Evolutionary conservation across 2,113 vertebrate species (phyloP).

Genomic region (Trogon surrucura): DNA sequence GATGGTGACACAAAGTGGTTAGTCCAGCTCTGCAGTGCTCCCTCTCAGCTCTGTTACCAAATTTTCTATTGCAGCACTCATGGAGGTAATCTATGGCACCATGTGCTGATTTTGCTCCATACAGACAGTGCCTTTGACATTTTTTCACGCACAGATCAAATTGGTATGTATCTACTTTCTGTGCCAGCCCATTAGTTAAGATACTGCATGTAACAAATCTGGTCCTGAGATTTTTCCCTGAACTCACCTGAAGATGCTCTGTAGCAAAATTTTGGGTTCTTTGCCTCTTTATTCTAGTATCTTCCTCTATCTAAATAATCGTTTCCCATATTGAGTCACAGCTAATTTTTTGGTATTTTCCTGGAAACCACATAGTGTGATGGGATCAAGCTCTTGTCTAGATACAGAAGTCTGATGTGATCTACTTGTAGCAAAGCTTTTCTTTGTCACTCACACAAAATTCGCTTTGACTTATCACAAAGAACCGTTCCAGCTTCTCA

Average conservation of each 20-base stretch:
- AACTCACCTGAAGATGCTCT: not conserved
- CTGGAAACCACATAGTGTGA: not conserved
- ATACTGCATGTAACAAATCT: not conserved
- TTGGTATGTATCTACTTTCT: not conserved
- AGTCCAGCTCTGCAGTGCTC: not conserved
- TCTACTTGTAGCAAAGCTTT: not conserved
- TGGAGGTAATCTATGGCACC: not conserved
- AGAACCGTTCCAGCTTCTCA: not conserved
- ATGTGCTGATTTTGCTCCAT: rapidly evolving
- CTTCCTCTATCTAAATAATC: not conserved
- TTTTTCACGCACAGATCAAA: not conserved
- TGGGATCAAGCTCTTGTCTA: not conserved
- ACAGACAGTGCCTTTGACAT: not conserved
- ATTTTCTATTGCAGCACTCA: not conserved
- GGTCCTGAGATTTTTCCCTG: not conserved
- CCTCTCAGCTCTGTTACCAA: not conserved
- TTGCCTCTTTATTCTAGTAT: not conserved
- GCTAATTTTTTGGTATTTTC: not conserved
- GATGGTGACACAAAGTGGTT: rapidly evolving
- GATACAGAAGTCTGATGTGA: not conserved
- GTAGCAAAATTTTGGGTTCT: not conserved
- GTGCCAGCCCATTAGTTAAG: not conserved
- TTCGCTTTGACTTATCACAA: rapidly evolving
- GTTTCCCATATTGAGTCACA: not conserved
- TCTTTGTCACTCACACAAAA: not conserved